Percentiles rank a stretch among this genome's conserved stretches.
Conservation (phyloP, 2,797 vertebrate genomes). For the Micropoecilia bifurca region DNA sequence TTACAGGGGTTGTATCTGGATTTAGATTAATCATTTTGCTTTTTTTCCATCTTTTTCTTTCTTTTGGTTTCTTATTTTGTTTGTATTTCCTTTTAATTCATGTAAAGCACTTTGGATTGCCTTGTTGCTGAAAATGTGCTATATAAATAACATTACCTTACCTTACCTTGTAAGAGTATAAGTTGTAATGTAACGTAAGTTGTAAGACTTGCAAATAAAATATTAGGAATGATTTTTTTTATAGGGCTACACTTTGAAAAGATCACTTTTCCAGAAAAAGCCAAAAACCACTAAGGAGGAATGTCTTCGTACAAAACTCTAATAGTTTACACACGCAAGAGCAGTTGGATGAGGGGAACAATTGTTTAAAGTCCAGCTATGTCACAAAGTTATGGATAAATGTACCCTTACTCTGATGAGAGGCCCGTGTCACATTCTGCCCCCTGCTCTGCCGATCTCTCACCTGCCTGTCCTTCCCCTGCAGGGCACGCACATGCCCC, state of each 20-base stretch:
- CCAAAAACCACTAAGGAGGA: not conserved
- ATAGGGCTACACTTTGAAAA: not conserved
- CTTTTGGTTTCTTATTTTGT: too few species aligned
- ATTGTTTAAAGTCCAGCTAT: not conserved
- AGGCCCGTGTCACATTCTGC: constrained; percentile 1
- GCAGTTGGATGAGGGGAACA: not conserved
- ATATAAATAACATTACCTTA: too few species aligned
- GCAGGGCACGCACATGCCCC: constrained; percentile 82
- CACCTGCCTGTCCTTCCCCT: constrained; percentile 57
- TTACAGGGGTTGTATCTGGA: not conserved
- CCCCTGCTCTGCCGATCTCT: constrained; percentile 31
- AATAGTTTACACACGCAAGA: not conserved
- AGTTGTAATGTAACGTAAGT: not conserved
- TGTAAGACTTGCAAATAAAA: not conserved
- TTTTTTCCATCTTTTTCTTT: too few species aligned
- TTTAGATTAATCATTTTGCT: too few species aligned
- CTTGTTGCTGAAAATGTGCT: too few species aligned
- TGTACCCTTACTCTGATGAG: not conserved
- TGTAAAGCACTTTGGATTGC: too few species aligned
- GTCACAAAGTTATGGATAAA: not conserved
- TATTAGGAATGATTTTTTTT: not conserved
- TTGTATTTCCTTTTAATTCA: too few species aligned
- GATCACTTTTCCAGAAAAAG: not conserved
- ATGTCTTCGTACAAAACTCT: not conserved
- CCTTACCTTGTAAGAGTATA: too few species aligned